Conservation (phyloP, 2,888 invertebrate genomes). For the Seladonia tumulorum region DNA sequence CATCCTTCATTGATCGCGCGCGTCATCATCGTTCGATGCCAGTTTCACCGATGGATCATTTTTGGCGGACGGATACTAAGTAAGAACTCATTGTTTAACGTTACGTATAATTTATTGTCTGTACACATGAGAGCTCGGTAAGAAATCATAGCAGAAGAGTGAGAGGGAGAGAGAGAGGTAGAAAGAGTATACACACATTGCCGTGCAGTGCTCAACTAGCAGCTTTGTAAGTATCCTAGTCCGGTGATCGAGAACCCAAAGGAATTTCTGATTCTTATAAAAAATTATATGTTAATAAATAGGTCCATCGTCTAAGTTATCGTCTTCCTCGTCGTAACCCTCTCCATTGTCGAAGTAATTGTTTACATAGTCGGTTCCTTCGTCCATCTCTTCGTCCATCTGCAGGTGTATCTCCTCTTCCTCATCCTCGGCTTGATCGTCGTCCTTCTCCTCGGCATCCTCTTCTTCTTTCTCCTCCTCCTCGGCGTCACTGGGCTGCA, state of each 20-base stretch:
- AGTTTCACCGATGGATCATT: background rate
- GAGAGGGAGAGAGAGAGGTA: background rate
- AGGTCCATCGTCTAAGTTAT: constrained; percentile 93
- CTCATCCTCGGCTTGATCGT: constrained; percentile 86
- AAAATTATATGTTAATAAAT: constrained; percentile 86
- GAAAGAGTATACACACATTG: constrained; percentile 37
- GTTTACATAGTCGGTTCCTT: constrained; percentile 94
- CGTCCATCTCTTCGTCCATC: constrained; percentile 93
- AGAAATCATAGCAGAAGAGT: constrained; percentile 7
- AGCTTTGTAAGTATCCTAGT: constrained; percentile 42
- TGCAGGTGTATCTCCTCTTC: constrained; percentile 85
- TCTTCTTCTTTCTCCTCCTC: constrained; percentile 85
- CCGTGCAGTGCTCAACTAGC: constrained; percentile 35
- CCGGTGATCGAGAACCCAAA: constrained; percentile 16
- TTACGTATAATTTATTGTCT: constrained; percentile 42
- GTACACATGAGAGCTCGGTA: constrained; percentile 37
- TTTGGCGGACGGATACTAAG: background rate
- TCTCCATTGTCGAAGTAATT: constrained; percentile 96
- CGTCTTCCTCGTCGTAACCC: constrained; percentile 94
- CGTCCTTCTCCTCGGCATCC: constrained; percentile 86
- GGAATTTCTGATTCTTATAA: constrained; percentile 39
- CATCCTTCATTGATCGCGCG: constrained; percentile 3
- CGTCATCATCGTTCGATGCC: constrained; percentile 1
- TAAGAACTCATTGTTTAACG: constrained; percentile 22
- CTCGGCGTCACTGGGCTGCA: constrained; percentile 82